Evolutionary conservation across 2,888 invertebrate species (phyloP), one percentile per base, ranked within the genome.

Genomic region (Nowickia ferox): DNA sequence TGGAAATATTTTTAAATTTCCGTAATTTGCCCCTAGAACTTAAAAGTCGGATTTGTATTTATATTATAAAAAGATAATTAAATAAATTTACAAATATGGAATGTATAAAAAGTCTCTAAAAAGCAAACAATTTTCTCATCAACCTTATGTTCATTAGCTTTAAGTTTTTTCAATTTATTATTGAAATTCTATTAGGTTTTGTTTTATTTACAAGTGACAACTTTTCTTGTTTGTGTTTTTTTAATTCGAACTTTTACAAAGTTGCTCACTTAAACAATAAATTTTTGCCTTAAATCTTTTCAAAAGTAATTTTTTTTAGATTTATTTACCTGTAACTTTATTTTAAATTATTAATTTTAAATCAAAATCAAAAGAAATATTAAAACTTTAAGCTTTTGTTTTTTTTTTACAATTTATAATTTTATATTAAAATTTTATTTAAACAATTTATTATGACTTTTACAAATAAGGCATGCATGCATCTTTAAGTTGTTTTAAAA

Each of bases 361-460:
- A 46, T 42, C 42, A 10, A 78, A 78, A 68, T 15, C 53, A 61
- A 46, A 46, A 51, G 59, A 59, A 59, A 15, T 15, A 13, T 81
- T 81, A 66, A 59, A 22, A 79, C 53, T 40, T 68, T 71, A 76
- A 65, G 65, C 30, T 77, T 68, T 74, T 66, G 10, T 57, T 76
- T 84, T 51, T 55, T 71, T 53, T 68, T 57, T 42, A 17, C 11
- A 42, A 71, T 2, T 46, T 61, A 78, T 83, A 75, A 76, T 84
- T 86, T 79, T 84, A 76, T 79, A 74, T 79, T 80, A 84, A 76
- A 76, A 75, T 79, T 80, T 71, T 65, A 75, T 75, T 68, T 79
- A 61, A 71, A 51, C 38, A 65, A 59, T 46, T 57, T 8, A 53
- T 9, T 13, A 57, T 13, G 22, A 69, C 48, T 48, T 57, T 2